Evolutionary conservation across 2,113 vertebrate species (phyloP).

Genomic region (Lipophrys pholis): DNA sequence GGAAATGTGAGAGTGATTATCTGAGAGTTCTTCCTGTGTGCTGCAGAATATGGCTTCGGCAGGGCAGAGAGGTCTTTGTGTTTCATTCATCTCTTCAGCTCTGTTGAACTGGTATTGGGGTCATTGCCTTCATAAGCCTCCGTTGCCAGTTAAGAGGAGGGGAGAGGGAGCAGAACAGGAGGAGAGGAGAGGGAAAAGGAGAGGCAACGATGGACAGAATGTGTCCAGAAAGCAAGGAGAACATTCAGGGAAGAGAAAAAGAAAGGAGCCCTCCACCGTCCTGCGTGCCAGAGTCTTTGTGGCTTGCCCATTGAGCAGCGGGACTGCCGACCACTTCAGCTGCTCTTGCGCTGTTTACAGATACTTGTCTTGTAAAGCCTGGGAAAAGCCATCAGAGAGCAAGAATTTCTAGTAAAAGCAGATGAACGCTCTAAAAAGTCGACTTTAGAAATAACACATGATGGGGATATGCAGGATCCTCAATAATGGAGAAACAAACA

Average conservation of each 20-base stretch:
- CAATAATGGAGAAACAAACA: slow-evolving; percentile 6
- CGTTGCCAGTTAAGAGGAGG: slow-evolving; percentile 48
- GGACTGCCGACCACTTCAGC: slow-evolving; percentile 70
- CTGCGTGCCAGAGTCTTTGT: slow-evolving; percentile 71
- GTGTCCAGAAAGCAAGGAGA: slow-evolving; percentile 57
- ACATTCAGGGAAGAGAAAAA: slow-evolving; percentile 50
- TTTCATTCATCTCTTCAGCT: slow-evolving; percentile 54
- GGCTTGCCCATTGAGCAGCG: slow-evolving; percentile 55
- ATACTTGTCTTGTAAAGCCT: slow-evolving; percentile 53
- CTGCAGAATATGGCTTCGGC: slow-evolving; percentile 37
- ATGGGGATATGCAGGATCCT: background rate
- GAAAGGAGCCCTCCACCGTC: slow-evolving; percentile 49
- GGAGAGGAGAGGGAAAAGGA: slow-evolving; percentile 4
- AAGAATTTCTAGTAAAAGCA: slow-evolving; percentile 22
- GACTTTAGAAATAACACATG: slow-evolving; percentile 23
- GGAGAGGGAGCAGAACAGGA: slow-evolving; percentile 1
- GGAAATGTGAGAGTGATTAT: slow-evolving; percentile 12
- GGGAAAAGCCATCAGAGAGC: slow-evolving; percentile 62
- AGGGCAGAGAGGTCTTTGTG: slow-evolving; percentile 45
- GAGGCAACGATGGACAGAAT: slow-evolving; percentile 26
- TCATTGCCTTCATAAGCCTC: slow-evolving; percentile 68
- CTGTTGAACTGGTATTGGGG: slow-evolving; percentile 60
- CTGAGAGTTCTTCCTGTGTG: slow-evolving; percentile 17
- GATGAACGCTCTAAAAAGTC: slow-evolving; percentile 39
- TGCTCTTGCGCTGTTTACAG: slow-evolving; percentile 59